Evolutionary conservation across 2,797 vertebrate species (phyloP), one percentile per base, ranked within the genome.

Genomic region (Cynodonichthys magdalenae): DNA sequence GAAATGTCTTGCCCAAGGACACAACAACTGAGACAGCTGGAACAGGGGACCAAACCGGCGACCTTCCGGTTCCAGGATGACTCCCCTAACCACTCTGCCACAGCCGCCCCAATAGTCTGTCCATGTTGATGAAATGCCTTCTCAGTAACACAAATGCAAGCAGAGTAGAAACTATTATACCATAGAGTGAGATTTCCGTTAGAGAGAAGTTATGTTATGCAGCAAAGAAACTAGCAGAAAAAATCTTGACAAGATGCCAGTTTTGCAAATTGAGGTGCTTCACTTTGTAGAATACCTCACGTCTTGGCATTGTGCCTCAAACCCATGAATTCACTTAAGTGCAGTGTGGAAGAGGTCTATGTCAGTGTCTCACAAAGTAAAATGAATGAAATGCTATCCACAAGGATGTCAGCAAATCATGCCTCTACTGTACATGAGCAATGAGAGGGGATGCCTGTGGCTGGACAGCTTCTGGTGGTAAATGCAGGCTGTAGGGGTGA

Each of bases 301-400:
- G 69, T 64, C 39, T 47, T 84, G 66, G 51, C 59, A 0, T 27
- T 18, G 3, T 54, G 56, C 70, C 69, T 36, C 45, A 2, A 55
- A 76, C 57, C 41, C 48, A 79, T 84, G 79, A 76, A 47, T 79
- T 72, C 46, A 63, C 61, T 49, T 66, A 54, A 52, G 47, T 63
- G 54, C 69, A n/a, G 8, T 27, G 12, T 63, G 53, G 53, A 72
- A 48, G 52, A 68, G 3, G 49, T 63, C 72, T 48, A 80, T 71
- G 62, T 69, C 52, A 50, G 47, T 59, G n/a, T 75, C 68, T 64
- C 8, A 1, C 45, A 59, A 46, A 53, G 53, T 67, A 45, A 77
- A 78, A 82, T 82, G 68, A 81, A 73, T 74, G 60, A 66, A 66
- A 67, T 68, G 64, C n/a, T n/a, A 59, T 20, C 34, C 15, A 41